phyloP scores from a whole-genome alignment of 2,113 vertebrate genomes.

The Epinephelus lanceolatus region DNA sequence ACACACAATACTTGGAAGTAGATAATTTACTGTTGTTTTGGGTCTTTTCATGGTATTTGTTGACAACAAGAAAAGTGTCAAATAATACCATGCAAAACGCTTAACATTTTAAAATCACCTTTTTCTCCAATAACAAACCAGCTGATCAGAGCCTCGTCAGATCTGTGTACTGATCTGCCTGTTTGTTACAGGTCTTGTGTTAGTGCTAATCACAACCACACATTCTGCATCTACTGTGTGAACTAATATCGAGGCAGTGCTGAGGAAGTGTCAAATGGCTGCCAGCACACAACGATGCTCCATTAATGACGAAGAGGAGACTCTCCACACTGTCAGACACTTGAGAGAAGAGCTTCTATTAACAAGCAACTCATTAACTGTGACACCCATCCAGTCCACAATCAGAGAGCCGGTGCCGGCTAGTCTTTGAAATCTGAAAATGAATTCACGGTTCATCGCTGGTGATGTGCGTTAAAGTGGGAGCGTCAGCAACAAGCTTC shows the following conservation, averaged over 20 bases:
- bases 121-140: too few species aligned
- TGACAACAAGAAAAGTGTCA: too few species aligned
- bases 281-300: background rate
- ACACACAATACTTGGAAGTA: too few species aligned
- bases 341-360: slow-evolving; percentile 10
- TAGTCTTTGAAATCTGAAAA: slow-evolving; percentile 4
- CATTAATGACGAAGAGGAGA: background rate
- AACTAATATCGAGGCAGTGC: background rate
- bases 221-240: background rate
- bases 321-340: background rate
- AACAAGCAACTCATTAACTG: slow-evolving; percentile 31
- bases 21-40: too few species aligned
- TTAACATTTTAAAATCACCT: too few species aligned
- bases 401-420: background rate
- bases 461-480: background rate
- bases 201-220: background rate
- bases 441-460: slow-evolving; percentile 10
- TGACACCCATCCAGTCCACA: slow-evolving; percentile 4
- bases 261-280: background rate
- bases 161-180: background rate
- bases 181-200: background rate
- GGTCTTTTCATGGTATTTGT: too few species aligned
- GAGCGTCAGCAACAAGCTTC: slow-evolving; percentile 2
- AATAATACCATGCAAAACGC: background rate
- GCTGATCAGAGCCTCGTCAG: background rate